These are phyloP conservation scores for Didymodactylos carnosus DNA, from an alignment of 2,888 invertebrate species.

Conservation along the genomic window DNA sequence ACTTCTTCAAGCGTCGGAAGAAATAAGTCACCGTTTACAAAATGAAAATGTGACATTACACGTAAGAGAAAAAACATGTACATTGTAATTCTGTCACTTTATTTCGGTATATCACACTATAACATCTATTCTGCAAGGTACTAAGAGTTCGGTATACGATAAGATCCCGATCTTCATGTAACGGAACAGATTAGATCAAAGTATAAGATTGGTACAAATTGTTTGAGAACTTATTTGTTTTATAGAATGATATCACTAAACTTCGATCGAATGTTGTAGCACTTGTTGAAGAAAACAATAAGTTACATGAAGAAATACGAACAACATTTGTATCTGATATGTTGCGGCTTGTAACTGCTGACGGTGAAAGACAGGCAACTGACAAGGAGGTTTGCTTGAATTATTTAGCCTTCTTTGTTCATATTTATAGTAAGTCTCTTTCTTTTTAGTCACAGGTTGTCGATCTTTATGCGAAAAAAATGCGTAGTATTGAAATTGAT, in stretches of 20 bases:
- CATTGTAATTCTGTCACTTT: too few species aligned
- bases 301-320: conserved; percentile 5
- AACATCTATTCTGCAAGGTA: too few species aligned
- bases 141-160: too few species aligned
- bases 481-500: background rate
- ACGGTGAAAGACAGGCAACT: background rate
- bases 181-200: too few species aligned
- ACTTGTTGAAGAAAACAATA: conserved; percentile 6
- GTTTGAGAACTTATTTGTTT: too few species aligned
- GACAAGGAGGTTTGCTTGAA: background rate
- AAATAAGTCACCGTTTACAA: background rate
- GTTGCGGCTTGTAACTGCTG: background rate
- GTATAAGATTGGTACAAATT: too few species aligned
- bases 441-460: background rate
- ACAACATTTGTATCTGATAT: conserved; percentile 8
- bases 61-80: background rate
- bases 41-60: background rate
- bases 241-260: background rate
- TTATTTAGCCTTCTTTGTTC: background rate
- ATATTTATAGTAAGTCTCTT: background rate
- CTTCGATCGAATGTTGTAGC: background rate
- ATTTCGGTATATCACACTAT: too few species aligned
- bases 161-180: too few species aligned
- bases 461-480: background rate
- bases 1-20: background rate